Conservation (phyloP, 2,113 vertebrate genomes). For the Neotoma lepida region DNA sequence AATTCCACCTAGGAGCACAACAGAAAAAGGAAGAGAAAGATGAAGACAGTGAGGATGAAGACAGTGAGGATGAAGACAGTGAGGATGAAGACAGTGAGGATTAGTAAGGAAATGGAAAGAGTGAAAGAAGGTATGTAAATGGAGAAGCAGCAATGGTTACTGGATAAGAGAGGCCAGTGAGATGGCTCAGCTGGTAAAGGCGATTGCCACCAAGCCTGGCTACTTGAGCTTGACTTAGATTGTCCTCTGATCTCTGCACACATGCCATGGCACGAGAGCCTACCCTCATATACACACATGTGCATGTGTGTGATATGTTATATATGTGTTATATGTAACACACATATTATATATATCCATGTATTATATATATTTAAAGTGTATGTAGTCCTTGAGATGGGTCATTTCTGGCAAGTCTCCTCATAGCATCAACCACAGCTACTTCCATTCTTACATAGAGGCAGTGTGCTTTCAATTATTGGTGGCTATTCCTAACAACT, state of each 20-base stretch:
- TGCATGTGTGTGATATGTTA: too few species aligned
- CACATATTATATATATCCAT: too few species aligned
- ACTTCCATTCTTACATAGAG: neutral
- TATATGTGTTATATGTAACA: neutral
- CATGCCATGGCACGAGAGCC: neutral
- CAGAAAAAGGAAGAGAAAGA: neutral
- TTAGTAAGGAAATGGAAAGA: neutral
- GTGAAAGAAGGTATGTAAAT: conserved; percentile 59
- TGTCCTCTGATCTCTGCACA: neutral
- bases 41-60: neutral
- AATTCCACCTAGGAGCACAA: conserved; percentile 43
- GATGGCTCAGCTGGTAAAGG: neutral
- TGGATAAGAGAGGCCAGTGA: neutral
- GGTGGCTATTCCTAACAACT: neutral
- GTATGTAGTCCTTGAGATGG: neutral
- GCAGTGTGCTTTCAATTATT: conserved; percentile 2
- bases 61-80: too few species aligned
- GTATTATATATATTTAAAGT: neutral
- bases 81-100: neutral
- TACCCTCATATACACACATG: neutral
- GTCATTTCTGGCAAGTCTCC: neutral
- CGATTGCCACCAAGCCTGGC: neutral
- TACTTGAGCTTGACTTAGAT: neutral
- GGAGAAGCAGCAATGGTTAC: neutral
- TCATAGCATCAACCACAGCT: neutral